These are phyloP conservation scores for Drosophila rubida DNA, from an alignment of 2,888 invertebrate genomes.

Conservation along the genomic window DNA sequence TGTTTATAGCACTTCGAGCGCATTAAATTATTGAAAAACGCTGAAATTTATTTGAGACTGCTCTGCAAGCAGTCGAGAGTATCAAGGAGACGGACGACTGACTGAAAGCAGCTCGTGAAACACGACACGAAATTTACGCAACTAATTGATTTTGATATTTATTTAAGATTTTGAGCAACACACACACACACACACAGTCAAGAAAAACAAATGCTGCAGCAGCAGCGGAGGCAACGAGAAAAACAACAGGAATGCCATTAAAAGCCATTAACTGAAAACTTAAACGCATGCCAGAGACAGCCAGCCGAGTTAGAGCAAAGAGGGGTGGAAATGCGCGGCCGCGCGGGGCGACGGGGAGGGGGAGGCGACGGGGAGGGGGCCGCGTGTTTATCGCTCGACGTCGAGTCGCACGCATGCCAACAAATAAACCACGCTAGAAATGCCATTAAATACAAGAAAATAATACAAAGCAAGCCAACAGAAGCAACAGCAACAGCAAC, in stretches of 20 bases:
- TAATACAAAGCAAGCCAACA: slow-evolving; percentile 55
- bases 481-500: slow-evolving; percentile 33
- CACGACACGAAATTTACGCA: slow-evolving; percentile 62
- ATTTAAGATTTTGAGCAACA: slow-evolving; percentile 56
- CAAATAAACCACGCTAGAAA: slow-evolving; percentile 77
- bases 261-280: slow-evolving; percentile 83
- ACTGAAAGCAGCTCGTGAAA: slow-evolving; percentile 26
- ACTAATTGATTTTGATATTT: slow-evolving; percentile 80
- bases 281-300: slow-evolving; percentile 75
- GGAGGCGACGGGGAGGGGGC: slow-evolving; percentile 30
- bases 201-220: slow-evolving; percentile 36
- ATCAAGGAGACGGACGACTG: not conserved
- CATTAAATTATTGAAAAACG: slow-evolving; percentile 36
- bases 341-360: not conserved
- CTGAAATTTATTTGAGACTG: slow-evolving; percentile 22
- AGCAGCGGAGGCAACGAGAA: slow-evolving; percentile 18
- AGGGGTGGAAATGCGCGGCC: slow-evolving; percentile 1
- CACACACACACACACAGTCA: slow-evolving; percentile 18
- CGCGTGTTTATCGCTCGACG: slow-evolving; percentile 74
- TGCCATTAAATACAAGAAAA: slow-evolving; percentile 75
- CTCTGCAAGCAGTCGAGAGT: not conserved
- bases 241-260: slow-evolving; percentile 70
- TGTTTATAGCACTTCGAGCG: slow-evolving; percentile 29
- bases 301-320: not conserved
- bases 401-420: slow-evolving; percentile 78